phyloP scores from a whole-genome alignment of 2,797 vertebrate genomes.

The Galagoides demidoff region DNA sequence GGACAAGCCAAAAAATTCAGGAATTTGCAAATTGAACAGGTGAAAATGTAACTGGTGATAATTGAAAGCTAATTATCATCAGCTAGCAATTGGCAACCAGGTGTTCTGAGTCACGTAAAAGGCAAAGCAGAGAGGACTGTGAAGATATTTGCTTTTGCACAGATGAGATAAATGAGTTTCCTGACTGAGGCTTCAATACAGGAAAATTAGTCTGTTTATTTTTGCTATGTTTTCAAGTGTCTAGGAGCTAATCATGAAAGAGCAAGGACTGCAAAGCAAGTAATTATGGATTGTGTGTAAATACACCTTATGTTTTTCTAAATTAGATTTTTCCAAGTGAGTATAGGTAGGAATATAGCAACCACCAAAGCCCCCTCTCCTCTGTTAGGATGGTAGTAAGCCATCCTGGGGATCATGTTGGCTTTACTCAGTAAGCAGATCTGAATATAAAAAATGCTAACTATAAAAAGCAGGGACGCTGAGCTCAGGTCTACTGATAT shows the following conservation, averaged over 20 bases:
- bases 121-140: conserved; percentile 15
- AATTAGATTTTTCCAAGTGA: conserved; percentile 29
- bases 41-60: conserved; percentile 72
- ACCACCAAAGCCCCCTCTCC: not conserved
- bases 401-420: not conserved
- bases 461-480: not conserved
- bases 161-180: conserved; percentile 65
- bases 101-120: conserved; percentile 62
- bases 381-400: not conserved
- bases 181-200: conserved; percentile 24
- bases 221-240: not conserved
- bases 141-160: conserved; percentile 54
- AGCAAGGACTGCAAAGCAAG: conserved; percentile 10
- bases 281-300: conserved; percentile 28
- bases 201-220: conserved; percentile 54
- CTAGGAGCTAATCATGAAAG: not conserved
- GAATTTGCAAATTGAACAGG: conserved; percentile 71
- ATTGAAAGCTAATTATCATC: conserved; percentile 75
- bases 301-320: conserved; percentile 40
- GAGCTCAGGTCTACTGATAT: not conserved
- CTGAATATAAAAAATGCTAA: not conserved
- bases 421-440: not conserved
- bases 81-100: conserved; percentile 54
- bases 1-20: conserved; percentile 64
- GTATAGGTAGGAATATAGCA: conserved; percentile 32